phyloP scores from a whole-genome alignment of 2,113 vertebrate species.

The Genyomyrus donnyi region DNA sequence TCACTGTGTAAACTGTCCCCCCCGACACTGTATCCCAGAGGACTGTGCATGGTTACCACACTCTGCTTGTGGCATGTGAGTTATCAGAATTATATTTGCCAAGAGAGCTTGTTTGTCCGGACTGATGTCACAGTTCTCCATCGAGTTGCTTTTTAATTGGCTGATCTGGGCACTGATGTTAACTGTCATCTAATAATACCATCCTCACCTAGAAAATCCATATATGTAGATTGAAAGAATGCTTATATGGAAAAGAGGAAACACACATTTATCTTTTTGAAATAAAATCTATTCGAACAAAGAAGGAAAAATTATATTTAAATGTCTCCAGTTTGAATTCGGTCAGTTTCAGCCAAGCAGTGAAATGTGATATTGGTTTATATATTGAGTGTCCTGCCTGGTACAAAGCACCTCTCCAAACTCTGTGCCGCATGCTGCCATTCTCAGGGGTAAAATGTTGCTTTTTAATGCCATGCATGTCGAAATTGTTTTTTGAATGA shows the following conservation, averaged over 20 bases:
- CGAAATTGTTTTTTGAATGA: background rate
- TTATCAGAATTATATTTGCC: background rate
- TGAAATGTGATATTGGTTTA: background rate
- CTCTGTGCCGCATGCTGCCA: background rate
- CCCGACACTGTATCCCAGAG: background rate
- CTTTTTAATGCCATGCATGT: background rate
- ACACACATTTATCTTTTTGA: background rate
- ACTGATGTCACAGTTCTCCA: background rate
- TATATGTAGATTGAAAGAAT: background rate
- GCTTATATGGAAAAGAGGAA: background rate
- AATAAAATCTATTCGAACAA: background rate
- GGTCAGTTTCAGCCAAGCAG: background rate
- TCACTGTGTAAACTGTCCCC: background rate
- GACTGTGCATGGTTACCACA: background rate
- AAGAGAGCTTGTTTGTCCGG: background rate
- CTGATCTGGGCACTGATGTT: background rate
- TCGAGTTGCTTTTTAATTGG: background rate
- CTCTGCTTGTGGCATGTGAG: background rate
- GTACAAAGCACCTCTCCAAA: background rate
- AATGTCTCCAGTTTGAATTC: background rate
- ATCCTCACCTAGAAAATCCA: background rate
- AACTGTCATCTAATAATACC: background rate
- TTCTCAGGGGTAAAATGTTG: background rate
- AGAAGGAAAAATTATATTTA: background rate
- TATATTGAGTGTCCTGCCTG: background rate